A percentile compares a stretch with the other conserved stretches of the same genome.
These are phyloP conservation scores for Trichopoda pennipes DNA, from an alignment of 2,888 invertebrate species.

Conservation along the genomic window DNA sequence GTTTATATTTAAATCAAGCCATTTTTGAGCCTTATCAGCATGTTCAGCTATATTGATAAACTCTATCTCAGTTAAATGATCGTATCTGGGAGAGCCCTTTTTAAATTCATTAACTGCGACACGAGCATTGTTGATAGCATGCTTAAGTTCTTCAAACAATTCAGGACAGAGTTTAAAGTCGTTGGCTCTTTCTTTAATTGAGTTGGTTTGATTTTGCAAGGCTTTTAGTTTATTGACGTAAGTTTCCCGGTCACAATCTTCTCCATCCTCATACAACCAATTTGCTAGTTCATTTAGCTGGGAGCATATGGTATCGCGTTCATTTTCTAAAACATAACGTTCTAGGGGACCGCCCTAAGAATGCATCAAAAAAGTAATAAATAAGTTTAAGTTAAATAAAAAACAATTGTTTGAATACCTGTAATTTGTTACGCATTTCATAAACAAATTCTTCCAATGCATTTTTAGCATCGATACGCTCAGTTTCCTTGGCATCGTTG, in stretches of 20 bases:
- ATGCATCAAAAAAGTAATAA: neutral
- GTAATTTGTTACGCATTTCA: constrained; percentile 94
- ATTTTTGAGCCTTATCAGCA: constrained; percentile 87
- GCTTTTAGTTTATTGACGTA: constrained; percentile 85
- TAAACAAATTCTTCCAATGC: constrained; percentile 99
- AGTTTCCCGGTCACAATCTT: constrained; percentile 90
- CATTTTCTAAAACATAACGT: constrained; percentile 88
- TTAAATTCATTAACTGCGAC: constrained; percentile 89
- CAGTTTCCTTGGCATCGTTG: constrained; percentile 95
- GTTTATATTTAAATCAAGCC: constrained; percentile 90
- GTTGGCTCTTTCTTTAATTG: constrained; percentile 90
- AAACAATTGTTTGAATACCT: constrained; percentile 73
- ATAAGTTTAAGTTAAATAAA: neutral
- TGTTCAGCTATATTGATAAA: constrained; percentile 88
- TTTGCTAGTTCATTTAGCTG: constrained; percentile 93
- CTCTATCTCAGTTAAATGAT: constrained; percentile 91
- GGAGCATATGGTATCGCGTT: constrained; percentile 84
- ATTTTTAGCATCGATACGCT: constrained; percentile 97
- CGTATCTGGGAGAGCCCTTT: constrained; percentile 87
- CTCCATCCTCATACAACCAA: constrained; percentile 98
- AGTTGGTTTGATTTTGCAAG: constrained; percentile 90
- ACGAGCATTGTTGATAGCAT: constrained; percentile 89
- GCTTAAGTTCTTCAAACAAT: constrained; percentile 90
- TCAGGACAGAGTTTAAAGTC: constrained; percentile 91
- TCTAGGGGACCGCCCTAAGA: constrained; percentile 87